Evolutionary conservation across 2,113 vertebrate species (phyloP).

Genomic region (Tyto alba): DNA sequence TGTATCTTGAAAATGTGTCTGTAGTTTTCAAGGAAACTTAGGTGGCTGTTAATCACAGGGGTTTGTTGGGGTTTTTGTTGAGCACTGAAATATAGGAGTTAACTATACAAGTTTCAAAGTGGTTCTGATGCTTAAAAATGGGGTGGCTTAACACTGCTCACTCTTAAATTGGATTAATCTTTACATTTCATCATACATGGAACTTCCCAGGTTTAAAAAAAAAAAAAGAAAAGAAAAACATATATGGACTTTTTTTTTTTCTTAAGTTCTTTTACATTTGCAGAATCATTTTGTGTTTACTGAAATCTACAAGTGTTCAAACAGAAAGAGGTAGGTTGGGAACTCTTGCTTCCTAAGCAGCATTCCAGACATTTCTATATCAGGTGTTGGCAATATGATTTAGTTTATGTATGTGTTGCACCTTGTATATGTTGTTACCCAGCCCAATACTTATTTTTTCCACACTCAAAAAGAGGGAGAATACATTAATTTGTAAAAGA

Average conservation of each 20-base stretch:
- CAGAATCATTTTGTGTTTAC: background rate
- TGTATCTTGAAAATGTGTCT: background rate
- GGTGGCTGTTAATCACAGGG: background rate
- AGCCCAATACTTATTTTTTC: background rate
- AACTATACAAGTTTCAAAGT: background rate
- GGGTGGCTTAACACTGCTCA: background rate
- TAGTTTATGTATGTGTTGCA: background rate
- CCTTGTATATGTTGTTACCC: background rate
- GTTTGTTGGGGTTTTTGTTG: background rate
- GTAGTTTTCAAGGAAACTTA: background rate
- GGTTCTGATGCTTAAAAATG: background rate
- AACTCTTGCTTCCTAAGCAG: background rate
- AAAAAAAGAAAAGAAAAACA: too few species aligned
- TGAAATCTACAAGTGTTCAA: background rate
- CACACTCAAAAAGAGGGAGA: background rate
- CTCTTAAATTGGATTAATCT: background rate
- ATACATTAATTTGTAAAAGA: background rate
- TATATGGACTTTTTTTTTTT: background rate
- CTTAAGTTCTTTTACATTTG: background rate
- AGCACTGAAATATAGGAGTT: background rate
- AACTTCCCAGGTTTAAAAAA: background rate
- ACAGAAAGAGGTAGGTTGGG: background rate
- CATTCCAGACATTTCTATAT: background rate
- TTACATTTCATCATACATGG: background rate
- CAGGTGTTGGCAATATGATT: background rate